These are phyloP conservation scores for Onychorhynchus coronatus DNA, from an alignment of 2,113 vertebrate species.

Conservation along the genomic window DNA sequence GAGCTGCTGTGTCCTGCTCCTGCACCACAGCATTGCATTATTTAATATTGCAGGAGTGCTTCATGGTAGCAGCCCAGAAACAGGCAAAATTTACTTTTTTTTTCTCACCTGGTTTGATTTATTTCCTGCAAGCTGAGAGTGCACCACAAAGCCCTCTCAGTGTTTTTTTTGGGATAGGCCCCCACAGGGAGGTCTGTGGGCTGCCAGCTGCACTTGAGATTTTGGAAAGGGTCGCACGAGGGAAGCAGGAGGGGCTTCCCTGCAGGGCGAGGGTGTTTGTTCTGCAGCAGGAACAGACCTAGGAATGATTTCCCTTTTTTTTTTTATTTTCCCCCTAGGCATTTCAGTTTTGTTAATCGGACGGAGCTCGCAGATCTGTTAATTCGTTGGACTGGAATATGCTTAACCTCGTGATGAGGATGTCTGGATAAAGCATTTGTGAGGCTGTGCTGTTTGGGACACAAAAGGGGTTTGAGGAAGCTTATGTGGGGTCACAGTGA, in stretches of 20 bases:
- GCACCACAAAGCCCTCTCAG: neutral
- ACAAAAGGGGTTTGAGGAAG: constrained; percentile 1
- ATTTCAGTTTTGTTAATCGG: constrained; percentile 8
- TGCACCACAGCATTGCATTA: neutral
- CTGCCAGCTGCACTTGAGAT: neutral
- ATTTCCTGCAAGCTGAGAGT: neutral
- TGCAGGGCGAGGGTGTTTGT: neutral
- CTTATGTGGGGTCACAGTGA: constrained; percentile 4
- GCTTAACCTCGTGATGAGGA: neutral
- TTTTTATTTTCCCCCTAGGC: neutral
- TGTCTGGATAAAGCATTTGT: constrained; percentile 1
- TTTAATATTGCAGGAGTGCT: neutral
- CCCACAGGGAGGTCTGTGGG: accelerated
- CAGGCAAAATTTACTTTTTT: neutral
- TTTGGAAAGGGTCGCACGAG: neutral
- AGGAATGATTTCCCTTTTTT: constrained; percentile 13
- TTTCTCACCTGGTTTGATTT: neutral
- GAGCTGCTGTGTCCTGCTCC: neutral
- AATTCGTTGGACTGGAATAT: neutral
- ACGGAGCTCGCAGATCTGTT: neutral
- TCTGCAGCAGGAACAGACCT: neutral
- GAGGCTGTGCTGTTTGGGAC: neutral
- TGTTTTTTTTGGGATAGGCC: neutral
- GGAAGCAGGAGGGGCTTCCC: neutral
- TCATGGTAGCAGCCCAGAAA: neutral